Evolutionary conservation across 2,888 invertebrate species (phyloP).

Genomic region (Dione juno): DNA sequence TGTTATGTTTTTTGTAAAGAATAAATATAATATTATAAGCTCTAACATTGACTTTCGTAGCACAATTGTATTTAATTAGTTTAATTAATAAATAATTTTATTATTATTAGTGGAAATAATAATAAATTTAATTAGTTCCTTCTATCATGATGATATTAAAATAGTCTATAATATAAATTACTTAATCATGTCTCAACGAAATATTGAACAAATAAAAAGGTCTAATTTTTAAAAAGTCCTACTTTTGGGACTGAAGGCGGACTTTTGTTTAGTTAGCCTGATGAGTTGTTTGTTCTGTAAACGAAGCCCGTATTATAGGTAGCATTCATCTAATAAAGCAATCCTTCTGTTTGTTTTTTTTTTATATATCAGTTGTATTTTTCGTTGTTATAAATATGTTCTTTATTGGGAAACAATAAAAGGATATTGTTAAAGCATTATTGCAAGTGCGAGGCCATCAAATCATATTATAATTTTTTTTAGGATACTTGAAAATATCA

Average conservation of each 20-base stretch:
- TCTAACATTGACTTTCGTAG: no score
- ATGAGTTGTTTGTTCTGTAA: slow-evolving; percentile 73
- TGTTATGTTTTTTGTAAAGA: no score
- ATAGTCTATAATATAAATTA: background rate
- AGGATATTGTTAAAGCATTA: no score
- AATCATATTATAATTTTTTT: no score
- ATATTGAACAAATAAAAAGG: background rate
- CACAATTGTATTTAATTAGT: no score
- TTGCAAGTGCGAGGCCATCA: no score
- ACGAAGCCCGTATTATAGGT: slow-evolving; percentile 64
- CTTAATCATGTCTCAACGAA: background rate
- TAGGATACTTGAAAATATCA: no score
- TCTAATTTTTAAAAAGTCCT: slow-evolving; percentile 8
- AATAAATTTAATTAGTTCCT: no score
- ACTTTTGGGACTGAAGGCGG: slow-evolving; percentile 44
- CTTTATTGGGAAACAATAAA: background rate
- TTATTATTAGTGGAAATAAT: no score
- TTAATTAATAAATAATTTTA: no score
- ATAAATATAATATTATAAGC: no score
- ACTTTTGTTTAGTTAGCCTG: slow-evolving; percentile 66
- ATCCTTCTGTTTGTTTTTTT: slow-evolving; percentile 33
- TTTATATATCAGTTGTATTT: slow-evolving; percentile 26
- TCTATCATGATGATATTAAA: no score
- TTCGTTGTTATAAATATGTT: background rate
- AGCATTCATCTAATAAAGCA: slow-evolving; percentile 34